These are phyloP conservation scores for Scartelaos histophorus DNA, from an alignment of 2,113 vertebrate species.

Conservation along the genomic window DNA sequence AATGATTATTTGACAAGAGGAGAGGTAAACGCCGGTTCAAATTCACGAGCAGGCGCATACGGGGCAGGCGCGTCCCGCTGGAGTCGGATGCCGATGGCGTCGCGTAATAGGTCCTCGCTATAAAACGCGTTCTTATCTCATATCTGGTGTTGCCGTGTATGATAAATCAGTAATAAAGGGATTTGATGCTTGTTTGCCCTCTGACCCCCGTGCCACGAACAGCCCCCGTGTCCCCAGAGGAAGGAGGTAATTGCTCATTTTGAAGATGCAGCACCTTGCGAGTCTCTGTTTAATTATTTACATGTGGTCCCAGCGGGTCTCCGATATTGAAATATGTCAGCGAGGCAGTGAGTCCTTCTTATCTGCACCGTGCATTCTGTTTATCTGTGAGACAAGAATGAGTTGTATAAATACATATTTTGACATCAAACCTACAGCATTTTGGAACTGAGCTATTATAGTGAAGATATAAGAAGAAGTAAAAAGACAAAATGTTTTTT, in stretches of 20 bases:
- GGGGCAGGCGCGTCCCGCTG: conserved; percentile 12
- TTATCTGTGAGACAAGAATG: conserved; percentile 28
- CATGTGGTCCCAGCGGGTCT: conserved; percentile 81
- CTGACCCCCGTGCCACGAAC: conserved; percentile 79
- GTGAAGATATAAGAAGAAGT: no score
- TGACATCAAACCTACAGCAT: not conserved
- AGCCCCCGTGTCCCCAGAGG: conserved; percentile 77
- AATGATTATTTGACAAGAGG: conserved; percentile 4
- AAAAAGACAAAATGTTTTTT: no score
- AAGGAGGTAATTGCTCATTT: conserved; percentile 89
- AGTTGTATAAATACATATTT: conserved; percentile 12
- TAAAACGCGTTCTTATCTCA: conserved; percentile 33
- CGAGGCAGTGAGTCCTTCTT: conserved; percentile 54
- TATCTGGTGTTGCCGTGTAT: conserved; percentile 32
- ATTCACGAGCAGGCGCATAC: conserved; percentile 15
- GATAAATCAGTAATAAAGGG: conserved; percentile 65
- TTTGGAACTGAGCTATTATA: no score
- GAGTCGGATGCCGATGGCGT: conserved; percentile 19
- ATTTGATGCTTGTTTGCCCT: conserved; percentile 64
- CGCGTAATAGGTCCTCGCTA: conserved; percentile 23
- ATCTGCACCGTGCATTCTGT: conserved; percentile 26
- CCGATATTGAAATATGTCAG: conserved; percentile 81
- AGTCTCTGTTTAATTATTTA: conserved; percentile 93
- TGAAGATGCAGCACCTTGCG: conserved; percentile 84
- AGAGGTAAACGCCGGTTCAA: conserved; percentile 3